These are phyloP conservation scores for Anser cygnoides DNA, from an alignment of 2,113 vertebrate genomes.

Conservation along the genomic window DNA sequence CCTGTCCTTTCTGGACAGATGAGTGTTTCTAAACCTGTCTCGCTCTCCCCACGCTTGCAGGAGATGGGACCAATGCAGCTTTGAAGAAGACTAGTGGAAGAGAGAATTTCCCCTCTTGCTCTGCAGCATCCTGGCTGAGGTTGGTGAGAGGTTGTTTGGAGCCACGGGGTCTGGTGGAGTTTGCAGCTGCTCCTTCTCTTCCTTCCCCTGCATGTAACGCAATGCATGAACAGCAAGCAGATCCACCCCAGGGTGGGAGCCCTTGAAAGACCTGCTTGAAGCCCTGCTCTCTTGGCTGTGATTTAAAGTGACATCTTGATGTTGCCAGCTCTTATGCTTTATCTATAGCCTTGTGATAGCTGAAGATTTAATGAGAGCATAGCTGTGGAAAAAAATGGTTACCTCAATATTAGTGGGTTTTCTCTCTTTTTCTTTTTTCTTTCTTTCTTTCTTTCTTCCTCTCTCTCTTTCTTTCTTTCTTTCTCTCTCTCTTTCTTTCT, in stretches of 20 bases:
- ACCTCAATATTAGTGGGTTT: neutral
- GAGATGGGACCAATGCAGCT: neutral
- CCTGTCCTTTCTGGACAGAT: neutral
- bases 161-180: neutral
- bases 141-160: neutral
- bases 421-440: no score
- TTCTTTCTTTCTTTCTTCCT: neutral
- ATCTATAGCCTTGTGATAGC: neutral
- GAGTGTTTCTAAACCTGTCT: neutral
- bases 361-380: neutral
- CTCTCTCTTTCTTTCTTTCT: neutral
- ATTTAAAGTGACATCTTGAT: neutral
- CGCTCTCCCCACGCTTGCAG: fast-evolving
- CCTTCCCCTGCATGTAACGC: fast-evolving
- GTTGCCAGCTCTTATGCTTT: neutral
- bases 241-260: neutral
- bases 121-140: neutral
- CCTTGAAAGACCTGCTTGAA: fast-evolving
- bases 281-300: neutral
- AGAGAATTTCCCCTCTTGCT: neutral
- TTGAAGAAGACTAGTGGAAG: neutral
- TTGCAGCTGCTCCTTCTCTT: neutral
- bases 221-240: fast-evolving
- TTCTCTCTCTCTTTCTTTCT: neutral
- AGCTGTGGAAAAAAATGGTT: neutral